Percentiles rank a stretch among this genome's conserved stretches.
Conservation (phyloP, 2,888 invertebrate genomes). For the Drosophila mettleri region DNA sequence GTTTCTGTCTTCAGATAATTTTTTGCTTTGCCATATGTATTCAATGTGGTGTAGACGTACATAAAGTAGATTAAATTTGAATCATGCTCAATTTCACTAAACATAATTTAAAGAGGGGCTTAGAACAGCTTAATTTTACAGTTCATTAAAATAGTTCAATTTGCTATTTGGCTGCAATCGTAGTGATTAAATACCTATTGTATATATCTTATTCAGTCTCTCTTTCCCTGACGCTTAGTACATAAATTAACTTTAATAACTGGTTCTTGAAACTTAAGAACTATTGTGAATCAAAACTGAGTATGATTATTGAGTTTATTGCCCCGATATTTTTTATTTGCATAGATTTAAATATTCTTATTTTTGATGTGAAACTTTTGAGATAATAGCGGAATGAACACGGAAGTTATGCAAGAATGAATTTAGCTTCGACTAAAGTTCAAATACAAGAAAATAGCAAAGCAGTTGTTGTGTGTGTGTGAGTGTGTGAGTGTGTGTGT, state of each 20-base stretch:
- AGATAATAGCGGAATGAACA: slow-evolving; percentile 1
- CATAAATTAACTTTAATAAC: neutral
- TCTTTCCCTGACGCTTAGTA: neutral
- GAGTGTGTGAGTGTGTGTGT: neutral
- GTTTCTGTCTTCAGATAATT: too few species aligned
- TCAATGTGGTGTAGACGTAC: too few species aligned
- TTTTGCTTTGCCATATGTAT: too few species aligned
- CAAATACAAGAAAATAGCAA: neutral
- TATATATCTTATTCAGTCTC: neutral
- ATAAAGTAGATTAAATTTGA: too few species aligned
- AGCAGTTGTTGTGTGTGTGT: neutral
- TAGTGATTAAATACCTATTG: neutral
- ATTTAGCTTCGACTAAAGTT: neutral
- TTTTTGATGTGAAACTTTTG: slow-evolving; percentile 1
- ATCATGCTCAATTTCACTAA: too few species aligned
- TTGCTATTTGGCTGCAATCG: too few species aligned
- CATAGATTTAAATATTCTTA: neutral
- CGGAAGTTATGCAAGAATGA: slow-evolving; percentile 10
- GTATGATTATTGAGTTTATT: too few species aligned
- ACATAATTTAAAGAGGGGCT: too few species aligned
- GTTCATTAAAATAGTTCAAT: too few species aligned
- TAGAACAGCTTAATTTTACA: too few species aligned
- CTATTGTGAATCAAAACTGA: neutral
- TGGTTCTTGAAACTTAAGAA: neutral
- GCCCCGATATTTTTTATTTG: neutral